Percentiles rank a stretch among this genome's conserved stretches.
Evolutionary conservation across 1,140 invertebrate genomes (phyloP).

Genomic region (Stegodyphus dumicola): DNA sequence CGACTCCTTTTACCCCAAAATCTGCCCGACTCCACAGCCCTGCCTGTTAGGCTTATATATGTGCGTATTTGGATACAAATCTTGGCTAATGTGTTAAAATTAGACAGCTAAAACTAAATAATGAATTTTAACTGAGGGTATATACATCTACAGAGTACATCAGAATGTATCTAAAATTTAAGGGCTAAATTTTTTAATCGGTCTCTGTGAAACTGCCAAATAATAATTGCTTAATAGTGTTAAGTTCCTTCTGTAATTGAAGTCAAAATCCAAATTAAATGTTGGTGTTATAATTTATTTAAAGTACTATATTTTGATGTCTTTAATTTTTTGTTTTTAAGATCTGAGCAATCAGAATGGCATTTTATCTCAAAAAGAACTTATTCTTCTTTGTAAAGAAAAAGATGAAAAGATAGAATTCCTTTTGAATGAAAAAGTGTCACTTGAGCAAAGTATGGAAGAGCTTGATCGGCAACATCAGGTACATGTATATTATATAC

Average conservation of each 20-base stretch:
- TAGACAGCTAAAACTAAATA: neutral
- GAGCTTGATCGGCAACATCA: conserved; percentile 80
- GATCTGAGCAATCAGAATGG: conserved; percentile 16
- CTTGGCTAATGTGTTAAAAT: neutral
- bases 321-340: neutral
- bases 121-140: too few species aligned
- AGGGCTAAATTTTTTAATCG: too few species aligned
- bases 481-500: conserved; percentile 70
- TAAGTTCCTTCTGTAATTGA: neutral
- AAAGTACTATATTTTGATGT: neutral
- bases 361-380: conserved; percentile 1
- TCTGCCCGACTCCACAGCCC: too few species aligned
- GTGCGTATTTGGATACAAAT: neutral
- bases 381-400: conserved; percentile 48
- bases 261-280: neutral
- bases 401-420: conserved; percentile 71
- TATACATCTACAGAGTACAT: too few species aligned
- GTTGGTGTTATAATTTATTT: neutral
- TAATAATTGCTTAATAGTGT: neutral
- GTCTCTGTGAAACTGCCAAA: neutral
- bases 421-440: conserved; percentile 68
- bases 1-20: too few species aligned
- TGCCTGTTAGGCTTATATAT: too few species aligned
- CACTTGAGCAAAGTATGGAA: conserved; percentile 73
- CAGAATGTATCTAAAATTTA: too few species aligned